Evolutionary conservation across 2,888 invertebrate genomes (phyloP).

Genomic region (Brachycybe producta): DNA sequence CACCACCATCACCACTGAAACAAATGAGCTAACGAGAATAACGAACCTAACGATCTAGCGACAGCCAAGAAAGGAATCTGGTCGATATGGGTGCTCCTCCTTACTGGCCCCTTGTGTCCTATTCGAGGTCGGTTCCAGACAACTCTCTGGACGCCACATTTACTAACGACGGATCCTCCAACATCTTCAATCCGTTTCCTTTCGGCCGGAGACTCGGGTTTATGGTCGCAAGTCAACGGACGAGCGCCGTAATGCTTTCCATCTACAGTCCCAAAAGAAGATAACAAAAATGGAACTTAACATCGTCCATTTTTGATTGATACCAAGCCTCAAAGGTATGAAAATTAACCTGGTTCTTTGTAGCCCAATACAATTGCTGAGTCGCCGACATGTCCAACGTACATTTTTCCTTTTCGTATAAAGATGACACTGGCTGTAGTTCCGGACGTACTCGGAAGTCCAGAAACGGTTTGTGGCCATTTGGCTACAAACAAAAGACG

Average conservation of each 20-base stretch:
- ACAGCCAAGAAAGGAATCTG: constrained; percentile 93
- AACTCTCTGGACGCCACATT: constrained; percentile 80
- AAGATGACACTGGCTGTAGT: constrained; percentile 95
- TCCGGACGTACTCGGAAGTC: constrained; percentile 90
- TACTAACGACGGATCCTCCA: constrained; percentile 45
- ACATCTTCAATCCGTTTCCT: constrained; percentile 57
- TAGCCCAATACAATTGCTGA: constrained; percentile 84
- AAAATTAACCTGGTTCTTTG: constrained; percentile 41
- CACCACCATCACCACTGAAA: background rate
- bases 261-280: constrained; percentile 34
- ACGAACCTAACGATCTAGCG: constrained; percentile 70
- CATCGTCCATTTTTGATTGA: too few relatives aligned
- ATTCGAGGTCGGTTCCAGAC: constrained; percentile 90
- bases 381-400: constrained; percentile 97
- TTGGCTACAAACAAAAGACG: constrained; percentile 56
- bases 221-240: constrained; percentile 81
- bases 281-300: constrained; percentile 22
- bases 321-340: too few relatives aligned
- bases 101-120: constrained; percentile 73
- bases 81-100: constrained; percentile 78
- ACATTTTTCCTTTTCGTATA: constrained; percentile 83
- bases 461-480: constrained; percentile 94
- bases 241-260: constrained; percentile 62
- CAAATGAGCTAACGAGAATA: background rate
- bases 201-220: constrained; percentile 79